A percentile compares a stretch with the other conserved stretches of the same genome.
phyloP scores from a whole-genome alignment of 2,888 invertebrate species.

The Pecten maximus region DNA sequence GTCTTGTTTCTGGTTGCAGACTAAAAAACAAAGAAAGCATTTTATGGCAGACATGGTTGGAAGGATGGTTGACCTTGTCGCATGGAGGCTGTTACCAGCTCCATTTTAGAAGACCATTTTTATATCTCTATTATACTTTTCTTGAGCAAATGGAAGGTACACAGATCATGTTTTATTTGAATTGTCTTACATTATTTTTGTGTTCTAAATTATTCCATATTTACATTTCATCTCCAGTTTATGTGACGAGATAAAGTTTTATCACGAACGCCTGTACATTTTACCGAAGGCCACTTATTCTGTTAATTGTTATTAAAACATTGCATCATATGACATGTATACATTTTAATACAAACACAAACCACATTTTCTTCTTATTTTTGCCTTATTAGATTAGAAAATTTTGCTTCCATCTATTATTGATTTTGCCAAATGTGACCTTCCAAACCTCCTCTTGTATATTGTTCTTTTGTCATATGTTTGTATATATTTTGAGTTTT shows the following conservation, averaged over 20 bases:
- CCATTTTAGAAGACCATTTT: not conserved
- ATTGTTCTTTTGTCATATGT: not conserved
- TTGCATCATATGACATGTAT: not conserved
- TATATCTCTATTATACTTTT: conserved; percentile 23
- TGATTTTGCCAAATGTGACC: conserved; percentile 2
- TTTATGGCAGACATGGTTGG: not conserved
- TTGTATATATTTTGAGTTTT: not conserved
- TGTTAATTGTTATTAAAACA: conserved; percentile 2
- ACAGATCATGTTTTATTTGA: conserved; percentile 20
- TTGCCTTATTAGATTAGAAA: not conserved
- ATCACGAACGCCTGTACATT: not conserved
- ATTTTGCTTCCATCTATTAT: conserved; percentile 16
- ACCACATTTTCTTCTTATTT: not conserved
- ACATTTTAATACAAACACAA: not conserved
- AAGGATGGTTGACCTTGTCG: not conserved
- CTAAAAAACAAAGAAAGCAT: not conserved
- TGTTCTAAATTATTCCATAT: conserved; percentile 30
- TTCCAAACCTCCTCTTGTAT: conserved; percentile 22
- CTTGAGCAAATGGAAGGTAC: not conserved
- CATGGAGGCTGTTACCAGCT: not conserved
- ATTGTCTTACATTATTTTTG: conserved; percentile 24
- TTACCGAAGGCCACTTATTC: conserved; percentile 24
- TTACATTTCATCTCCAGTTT: conserved; percentile 13
- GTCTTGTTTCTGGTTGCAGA: not conserved
- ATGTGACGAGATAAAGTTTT: not conserved